Conservation (phyloP, 2,113 vertebrate genomes). For the Neotoma lepida region DNA sequence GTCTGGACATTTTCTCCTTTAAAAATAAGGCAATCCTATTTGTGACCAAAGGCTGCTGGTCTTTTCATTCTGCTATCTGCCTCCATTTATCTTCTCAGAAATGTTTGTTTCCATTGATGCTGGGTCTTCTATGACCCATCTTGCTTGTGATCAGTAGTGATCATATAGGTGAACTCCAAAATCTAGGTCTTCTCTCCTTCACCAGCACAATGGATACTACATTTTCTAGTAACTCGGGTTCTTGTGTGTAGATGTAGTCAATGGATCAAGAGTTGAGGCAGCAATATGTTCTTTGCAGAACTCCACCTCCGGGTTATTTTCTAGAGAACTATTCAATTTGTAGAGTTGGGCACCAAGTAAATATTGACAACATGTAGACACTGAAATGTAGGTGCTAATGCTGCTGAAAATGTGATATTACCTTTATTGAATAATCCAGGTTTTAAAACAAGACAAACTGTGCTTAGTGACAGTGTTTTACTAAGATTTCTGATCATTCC, state of each 20-base stretch:
- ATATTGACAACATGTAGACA: background rate
- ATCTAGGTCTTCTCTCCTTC: background rate
- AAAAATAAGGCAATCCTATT: background rate
- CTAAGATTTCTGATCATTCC: slow-evolving; percentile 30
- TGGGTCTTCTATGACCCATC: background rate
- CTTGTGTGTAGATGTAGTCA: background rate
- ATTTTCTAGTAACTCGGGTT: background rate
- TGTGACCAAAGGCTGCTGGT: background rate
- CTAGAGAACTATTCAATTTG: background rate
- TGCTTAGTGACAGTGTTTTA: background rate
- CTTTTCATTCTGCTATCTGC: background rate
- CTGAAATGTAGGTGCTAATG: background rate
- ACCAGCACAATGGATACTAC: background rate
- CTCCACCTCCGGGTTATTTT: background rate
- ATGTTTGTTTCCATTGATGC: background rate
- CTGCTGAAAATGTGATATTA: background rate
- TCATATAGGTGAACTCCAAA: background rate
- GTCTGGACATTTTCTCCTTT: background rate
- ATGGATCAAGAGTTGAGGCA: background rate
- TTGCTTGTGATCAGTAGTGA: background rate
- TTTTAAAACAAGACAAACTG: background rate
- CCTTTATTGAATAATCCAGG: background rate
- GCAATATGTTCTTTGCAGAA: background rate
- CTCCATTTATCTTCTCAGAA: background rate
- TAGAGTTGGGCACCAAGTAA: background rate